Conservation (phyloP, 2,113 vertebrate genomes). For the Oncorhynchus mykiss region DNA sequence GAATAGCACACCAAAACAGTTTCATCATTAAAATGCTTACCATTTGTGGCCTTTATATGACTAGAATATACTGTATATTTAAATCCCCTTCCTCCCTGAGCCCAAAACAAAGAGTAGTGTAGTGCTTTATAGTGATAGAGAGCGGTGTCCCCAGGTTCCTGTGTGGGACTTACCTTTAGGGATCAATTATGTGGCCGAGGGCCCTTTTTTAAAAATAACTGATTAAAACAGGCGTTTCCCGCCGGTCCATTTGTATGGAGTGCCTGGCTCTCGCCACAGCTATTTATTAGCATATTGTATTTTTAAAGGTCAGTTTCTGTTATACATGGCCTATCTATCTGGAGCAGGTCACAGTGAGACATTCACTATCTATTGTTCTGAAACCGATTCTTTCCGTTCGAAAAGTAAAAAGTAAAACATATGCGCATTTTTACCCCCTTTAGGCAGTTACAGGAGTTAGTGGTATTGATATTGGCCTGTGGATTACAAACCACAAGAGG, state of each 20-base stretch:
- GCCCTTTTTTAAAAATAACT: conserved; percentile 68
- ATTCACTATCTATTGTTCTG: conserved; percentile 64
- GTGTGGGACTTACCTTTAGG: conserved; percentile 76
- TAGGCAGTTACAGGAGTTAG: conserved; percentile 33
- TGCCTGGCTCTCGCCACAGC: conserved; percentile 64
- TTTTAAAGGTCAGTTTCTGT: conserved; percentile 77
- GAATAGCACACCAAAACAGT: conserved; percentile 72
- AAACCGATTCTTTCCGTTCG: conserved; percentile 15
- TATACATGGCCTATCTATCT: conserved; percentile 65
- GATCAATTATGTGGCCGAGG: conserved; percentile 78
- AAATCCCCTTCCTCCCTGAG: conserved; percentile 57
- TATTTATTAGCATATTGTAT: conserved; percentile 80
- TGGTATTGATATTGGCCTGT: conserved; percentile 17
- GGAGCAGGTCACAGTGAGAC: conserved; percentile 62
- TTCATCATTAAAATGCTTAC: conserved; percentile 75
- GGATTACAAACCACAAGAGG: conserved; percentile 14
- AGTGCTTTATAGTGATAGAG: conserved; percentile 68
- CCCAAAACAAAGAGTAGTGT: conserved; percentile 68
- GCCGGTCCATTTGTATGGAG: conserved; percentile 68
- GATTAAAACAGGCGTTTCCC: conserved; percentile 73
- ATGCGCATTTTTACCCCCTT: conserved; percentile 21
- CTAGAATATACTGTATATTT: conserved; percentile 69
- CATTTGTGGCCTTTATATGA: conserved; percentile 69
- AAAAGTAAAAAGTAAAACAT: conserved; percentile 40
- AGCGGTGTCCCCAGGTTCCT: conserved; percentile 64